Percentiles rank a stretch among this genome's conserved stretches.
Evolutionary conservation across 2,113 vertebrate genomes (phyloP).

Genomic region (Thermophis baileyi): DNA sequence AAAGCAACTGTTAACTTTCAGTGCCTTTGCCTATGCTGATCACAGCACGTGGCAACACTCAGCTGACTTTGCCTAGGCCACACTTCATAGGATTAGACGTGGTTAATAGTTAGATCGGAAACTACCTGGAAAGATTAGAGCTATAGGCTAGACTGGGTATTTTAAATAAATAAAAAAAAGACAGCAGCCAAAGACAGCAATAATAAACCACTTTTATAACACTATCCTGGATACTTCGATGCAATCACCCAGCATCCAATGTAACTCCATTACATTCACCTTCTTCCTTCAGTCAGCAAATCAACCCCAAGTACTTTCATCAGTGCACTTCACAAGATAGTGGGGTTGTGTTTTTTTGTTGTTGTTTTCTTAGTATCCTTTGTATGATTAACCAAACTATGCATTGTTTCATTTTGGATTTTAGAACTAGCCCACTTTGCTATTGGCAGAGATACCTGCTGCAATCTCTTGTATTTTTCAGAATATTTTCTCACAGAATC

Average conservation of each 20-base stretch:
- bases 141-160: background rate
- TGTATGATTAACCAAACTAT: background rate
- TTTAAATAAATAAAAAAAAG: background rate
- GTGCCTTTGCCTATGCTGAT: background rate
- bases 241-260: background rate
- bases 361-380: background rate
- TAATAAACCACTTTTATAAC: background rate
- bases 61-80: background rate
- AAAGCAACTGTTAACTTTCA: background rate
- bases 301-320: background rate
- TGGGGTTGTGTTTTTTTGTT: too few relatives aligned
- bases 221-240: background rate
- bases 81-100: background rate
- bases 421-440: background rate
- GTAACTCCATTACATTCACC: background rate
- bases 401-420: background rate
- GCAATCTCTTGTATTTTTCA: background rate
- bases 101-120: background rate
- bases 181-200: background rate
- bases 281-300: background rate
- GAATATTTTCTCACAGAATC: background rate
- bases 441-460: background rate
- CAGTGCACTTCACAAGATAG: background rate
- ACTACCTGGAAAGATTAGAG: background rate
- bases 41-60: background rate